These are phyloP conservation scores for Drosophila neonasuta DNA, from an alignment of 2,888 invertebrate genomes.

Conservation along the genomic window DNA sequence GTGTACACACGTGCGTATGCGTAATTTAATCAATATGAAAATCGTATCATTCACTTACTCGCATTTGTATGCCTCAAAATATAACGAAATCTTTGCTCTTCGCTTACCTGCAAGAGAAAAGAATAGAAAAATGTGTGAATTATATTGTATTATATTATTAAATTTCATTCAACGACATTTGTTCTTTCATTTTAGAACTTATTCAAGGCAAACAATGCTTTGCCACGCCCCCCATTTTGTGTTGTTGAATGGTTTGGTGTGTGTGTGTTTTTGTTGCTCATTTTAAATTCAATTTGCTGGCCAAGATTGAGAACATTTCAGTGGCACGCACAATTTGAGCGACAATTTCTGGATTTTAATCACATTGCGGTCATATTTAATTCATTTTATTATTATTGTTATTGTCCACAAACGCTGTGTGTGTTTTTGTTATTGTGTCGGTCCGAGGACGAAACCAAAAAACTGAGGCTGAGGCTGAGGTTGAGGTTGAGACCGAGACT, in stretches of 20 bases:
- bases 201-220: background rate
- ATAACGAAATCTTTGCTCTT: constrained; percentile 29
- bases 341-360: constrained; percentile 73
- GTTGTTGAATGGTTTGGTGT: background rate
- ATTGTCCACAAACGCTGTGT: constrained; percentile 38
- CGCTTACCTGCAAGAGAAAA: constrained; percentile 61
- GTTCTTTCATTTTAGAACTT: background rate
- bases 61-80: constrained; percentile 36
- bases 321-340: constrained; percentile 42
- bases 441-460: too few relatives aligned
- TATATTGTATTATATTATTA: constrained; percentile 23
- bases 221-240: constrained; percentile 4
- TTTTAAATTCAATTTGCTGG: constrained; percentile 69
- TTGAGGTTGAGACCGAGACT: background rate
- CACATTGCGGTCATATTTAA: constrained; percentile 76
- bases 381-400: constrained; percentile 77
- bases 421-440: constrained; percentile 47
- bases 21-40: constrained; percentile 72
- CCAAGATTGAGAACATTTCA: constrained; percentile 51
- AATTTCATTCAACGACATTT: background rate
- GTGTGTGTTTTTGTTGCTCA: constrained; percentile 39
- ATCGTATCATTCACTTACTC: constrained; percentile 66
- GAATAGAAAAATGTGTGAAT: constrained; percentile 24
- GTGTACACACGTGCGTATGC: constrained; percentile 18
- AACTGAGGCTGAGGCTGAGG: constrained; percentile 28